phyloP scores from a whole-genome alignment of 2,797 vertebrate genomes.

The Cryptoprocta ferox region DNA sequence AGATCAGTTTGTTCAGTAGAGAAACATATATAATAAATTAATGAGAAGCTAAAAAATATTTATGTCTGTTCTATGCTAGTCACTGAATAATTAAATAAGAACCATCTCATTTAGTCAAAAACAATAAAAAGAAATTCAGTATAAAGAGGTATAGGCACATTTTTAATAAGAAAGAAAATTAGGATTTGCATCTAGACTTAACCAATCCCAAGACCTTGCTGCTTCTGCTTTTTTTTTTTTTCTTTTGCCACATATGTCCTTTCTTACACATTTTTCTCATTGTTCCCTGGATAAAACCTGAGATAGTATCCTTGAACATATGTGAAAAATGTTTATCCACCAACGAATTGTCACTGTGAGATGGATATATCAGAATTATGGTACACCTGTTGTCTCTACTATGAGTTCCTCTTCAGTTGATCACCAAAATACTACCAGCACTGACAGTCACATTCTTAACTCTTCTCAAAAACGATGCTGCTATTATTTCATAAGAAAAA shows the following conservation, averaged over 20 bases:
- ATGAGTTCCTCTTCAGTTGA: neutral
- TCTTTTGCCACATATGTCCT: neutral
- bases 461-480: neutral
- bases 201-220: neutral
- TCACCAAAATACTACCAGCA: neutral
- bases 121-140: neutral
- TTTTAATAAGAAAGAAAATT: constrained; percentile 18
- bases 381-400: neutral
- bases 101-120: neutral
- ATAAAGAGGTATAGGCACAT: neutral
- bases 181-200: neutral
- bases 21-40: neutral
- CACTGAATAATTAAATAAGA: constrained; percentile 19
- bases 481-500: neutral
- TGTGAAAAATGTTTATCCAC: neutral
- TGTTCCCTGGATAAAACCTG: neutral
- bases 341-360: neutral
- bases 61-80: neutral
- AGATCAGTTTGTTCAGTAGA: neutral
- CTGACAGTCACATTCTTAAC: neutral
- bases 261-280: neutral
- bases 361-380: neutral
- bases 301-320: neutral
- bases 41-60: neutral
- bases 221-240: neutral